phyloP scores from a whole-genome alignment of 2,888 invertebrate species.

The Sussaba pulchella region DNA sequence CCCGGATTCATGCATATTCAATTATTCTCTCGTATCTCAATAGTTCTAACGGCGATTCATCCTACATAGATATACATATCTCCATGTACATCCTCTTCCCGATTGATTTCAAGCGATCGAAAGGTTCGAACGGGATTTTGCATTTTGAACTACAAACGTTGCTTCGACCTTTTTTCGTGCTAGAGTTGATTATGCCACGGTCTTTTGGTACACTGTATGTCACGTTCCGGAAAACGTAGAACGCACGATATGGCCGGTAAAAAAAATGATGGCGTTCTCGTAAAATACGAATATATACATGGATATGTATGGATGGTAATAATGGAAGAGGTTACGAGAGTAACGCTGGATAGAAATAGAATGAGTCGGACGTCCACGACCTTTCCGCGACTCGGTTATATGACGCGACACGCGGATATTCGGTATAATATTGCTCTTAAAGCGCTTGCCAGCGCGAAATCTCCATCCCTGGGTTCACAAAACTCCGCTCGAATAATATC shows the following conservation, averaged over 20 bases:
- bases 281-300: conserved; percentile 41
- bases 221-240: conserved; percentile 11
- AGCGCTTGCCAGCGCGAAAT: conserved; percentile 1
- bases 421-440: conserved; percentile 4
- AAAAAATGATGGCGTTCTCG: conserved; percentile 44
- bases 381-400: conserved; percentile 22
- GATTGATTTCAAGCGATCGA: no score
- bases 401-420: conserved; percentile 13
- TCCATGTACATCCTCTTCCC: no score
- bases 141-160: no score
- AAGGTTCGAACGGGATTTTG: no score
- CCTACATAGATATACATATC: no score
- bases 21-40: no score
- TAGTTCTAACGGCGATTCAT: no score
- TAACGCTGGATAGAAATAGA: conserved; percentile 24
- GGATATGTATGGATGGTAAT: conserved; percentile 27
- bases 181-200: conserved; percentile 18
- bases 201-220: conserved; percentile 23
- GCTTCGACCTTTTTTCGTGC: neutral
- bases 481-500: conserved; percentile 31
- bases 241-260: conserved; percentile 33
- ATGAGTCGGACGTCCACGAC: conserved; percentile 7
- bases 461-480: neutral
- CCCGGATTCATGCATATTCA: no score
- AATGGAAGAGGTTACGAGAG: conserved; percentile 45